phyloP scores from a whole-genome alignment of 1,140 invertebrate genomes.

The Drosophila nigrodunni region DNA sequence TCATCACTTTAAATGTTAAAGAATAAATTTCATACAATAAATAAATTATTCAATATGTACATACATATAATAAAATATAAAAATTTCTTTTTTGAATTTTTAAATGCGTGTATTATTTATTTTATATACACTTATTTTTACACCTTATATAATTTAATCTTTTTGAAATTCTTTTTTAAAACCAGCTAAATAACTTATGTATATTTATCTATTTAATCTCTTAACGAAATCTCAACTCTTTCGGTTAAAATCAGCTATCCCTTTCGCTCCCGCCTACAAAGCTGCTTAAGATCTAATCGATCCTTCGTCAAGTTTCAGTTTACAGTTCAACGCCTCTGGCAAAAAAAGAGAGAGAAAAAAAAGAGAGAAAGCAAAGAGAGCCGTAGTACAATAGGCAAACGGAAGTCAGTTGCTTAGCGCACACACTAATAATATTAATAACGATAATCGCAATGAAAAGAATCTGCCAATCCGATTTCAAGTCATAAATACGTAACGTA shows the following conservation, averaged over 20 bases:
- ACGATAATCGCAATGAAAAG: slow-evolving; percentile 62
- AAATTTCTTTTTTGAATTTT: too few species aligned
- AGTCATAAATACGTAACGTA: slow-evolving; percentile 69
- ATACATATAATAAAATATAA: too few species aligned
- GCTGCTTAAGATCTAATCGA: not conserved
- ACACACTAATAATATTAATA: slow-evolving; percentile 82
- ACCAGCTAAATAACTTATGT: too few species aligned
- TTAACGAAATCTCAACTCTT: not conserved
- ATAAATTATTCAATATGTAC: too few species aligned
- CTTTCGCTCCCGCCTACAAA: not conserved
- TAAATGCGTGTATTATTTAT: too few species aligned
- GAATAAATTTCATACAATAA: too few species aligned
- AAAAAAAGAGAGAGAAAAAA: not conserved
- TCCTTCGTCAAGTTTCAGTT: slow-evolving; percentile 22
- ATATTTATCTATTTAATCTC: too few species aligned
- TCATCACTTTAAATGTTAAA: too few species aligned
- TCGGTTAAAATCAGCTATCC: not conserved
- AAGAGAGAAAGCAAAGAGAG: not conserved
- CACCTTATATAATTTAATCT: too few species aligned
- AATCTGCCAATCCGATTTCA: slow-evolving; percentile 65
- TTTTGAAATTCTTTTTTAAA: too few species aligned
- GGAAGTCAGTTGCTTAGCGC: slow-evolving; percentile 50
- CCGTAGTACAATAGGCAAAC: slow-evolving; percentile 6
- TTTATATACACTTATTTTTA: too few species aligned
- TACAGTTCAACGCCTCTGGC: slow-evolving; percentile 51